A percentile compares a stretch with the other conserved stretches of the same genome.
phyloP scores from a whole-genome alignment of 1,140 invertebrate genomes.

The Drosophila orena region DNA sequence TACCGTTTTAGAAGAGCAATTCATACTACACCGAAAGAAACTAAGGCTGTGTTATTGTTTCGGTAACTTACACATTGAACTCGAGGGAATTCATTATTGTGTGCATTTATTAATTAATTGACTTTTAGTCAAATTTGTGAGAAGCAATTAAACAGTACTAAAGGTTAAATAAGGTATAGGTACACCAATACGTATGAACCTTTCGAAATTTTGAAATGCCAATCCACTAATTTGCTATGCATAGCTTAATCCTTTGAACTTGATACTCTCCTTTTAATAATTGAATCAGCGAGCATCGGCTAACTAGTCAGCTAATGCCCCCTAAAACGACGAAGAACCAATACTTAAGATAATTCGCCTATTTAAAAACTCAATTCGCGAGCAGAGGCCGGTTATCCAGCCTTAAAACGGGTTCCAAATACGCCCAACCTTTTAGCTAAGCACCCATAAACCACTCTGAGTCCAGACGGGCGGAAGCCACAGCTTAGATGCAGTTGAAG shows the following conservation, averaged over 20 bases:
- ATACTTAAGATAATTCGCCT: conserved; percentile 39
- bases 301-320: conserved; percentile 30
- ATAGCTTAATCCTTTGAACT: background rate
- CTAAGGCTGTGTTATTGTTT: no score
- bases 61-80: no score
- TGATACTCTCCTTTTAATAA: conserved; percentile 19
- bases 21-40: background rate
- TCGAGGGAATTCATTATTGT: no score
- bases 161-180: no score
- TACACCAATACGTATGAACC: no score
- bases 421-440: conserved; percentile 26
- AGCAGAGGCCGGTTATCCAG: conserved; percentile 27
- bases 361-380: conserved; percentile 40
- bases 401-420: conserved; percentile 28
- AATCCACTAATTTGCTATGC: background rate
- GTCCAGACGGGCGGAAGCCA: conserved; percentile 15
- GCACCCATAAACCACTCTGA: conserved; percentile 49
- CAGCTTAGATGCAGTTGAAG: conserved; percentile 25
- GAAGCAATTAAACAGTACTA: no score
- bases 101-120: no score
- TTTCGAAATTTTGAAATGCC: background rate
- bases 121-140: no score
- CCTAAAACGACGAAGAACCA: conserved; percentile 32
- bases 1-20: conserved; percentile 12
- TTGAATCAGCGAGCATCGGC: conserved; percentile 29